Evolutionary conservation across 2,113 vertebrate genomes (phyloP).

Genomic region (Australoheros scitulus): DNA sequence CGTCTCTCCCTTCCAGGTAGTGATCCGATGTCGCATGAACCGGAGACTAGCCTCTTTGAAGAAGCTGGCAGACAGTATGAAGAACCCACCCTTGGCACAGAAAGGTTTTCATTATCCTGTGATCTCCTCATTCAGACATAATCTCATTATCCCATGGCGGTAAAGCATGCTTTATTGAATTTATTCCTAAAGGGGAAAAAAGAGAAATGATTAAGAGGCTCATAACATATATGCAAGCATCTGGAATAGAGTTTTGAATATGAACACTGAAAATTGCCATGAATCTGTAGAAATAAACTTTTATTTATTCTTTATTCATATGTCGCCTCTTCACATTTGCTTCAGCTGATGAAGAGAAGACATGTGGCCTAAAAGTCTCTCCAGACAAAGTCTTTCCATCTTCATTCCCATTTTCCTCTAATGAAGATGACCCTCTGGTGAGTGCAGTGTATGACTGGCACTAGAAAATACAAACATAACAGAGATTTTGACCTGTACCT

Average conservation of each 20-base stretch:
- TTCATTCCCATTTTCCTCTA: slow-evolving; percentile 71
- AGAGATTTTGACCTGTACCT: not conserved
- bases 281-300: not conserved
- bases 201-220: slow-evolving; percentile 25
- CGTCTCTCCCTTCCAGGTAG: slow-evolving; percentile 70
- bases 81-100: slow-evolving; percentile 21
- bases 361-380: slow-evolving; percentile 46
- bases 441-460: slow-evolving; percentile 40
- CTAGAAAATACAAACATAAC: not conserved
- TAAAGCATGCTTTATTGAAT: slow-evolving; percentile 39
- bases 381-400: slow-evolving; percentile 75
- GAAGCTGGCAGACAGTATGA: slow-evolving; percentile 50
- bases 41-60: slow-evolving; percentile 76
- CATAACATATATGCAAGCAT: slow-evolving; percentile 2
- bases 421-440: slow-evolving; percentile 80
- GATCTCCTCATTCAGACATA: slow-evolving; percentile 30
- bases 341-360: slow-evolving; percentile 47
- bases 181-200: slow-evolving; percentile 16
- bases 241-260: slow-evolving; percentile 6
- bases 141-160: slow-evolving; percentile 11
- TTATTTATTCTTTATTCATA: not conserved
- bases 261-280: not conserved
- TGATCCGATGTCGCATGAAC: slow-evolving; percentile 80
- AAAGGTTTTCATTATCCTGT: slow-evolving; percentile 44
- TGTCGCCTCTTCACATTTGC: not conserved